Percentiles rank a stretch among this genome's conserved stretches.
Evolutionary conservation across 2,797 vertebrate species (phyloP).

Genomic region (Vipera ursinii): DNA sequence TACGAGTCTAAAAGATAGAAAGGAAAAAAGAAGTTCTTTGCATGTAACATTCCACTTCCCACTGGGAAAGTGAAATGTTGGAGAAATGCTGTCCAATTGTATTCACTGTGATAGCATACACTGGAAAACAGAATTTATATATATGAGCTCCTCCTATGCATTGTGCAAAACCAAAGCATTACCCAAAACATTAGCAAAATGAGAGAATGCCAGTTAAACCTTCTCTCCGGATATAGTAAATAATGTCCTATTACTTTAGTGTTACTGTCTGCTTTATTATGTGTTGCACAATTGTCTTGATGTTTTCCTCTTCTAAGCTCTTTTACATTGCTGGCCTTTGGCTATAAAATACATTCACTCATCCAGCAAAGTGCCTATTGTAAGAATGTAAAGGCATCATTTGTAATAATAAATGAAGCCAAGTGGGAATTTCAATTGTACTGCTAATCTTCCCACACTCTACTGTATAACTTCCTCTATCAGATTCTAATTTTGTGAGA

Average conservation of each 20-base stretch:
- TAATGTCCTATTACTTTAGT: not conserved
- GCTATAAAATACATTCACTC: not conserved
- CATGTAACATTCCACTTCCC: accelerated
- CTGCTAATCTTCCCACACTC: not conserved
- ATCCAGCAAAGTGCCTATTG: not conserved
- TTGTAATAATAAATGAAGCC: not conserved
- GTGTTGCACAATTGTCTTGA: not conserved
- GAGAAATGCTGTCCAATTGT: not conserved
- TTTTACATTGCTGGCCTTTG: not conserved
- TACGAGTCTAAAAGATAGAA: constrained; percentile 79
- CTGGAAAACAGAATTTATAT: not conserved
- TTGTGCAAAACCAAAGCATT: not conserved
- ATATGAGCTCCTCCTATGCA: not conserved
- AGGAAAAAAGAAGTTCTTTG: accelerated
- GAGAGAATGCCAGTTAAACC: not conserved
- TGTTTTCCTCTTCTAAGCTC: not conserved
- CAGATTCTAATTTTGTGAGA: not conserved
- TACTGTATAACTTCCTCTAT: not conserved
- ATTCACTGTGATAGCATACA: not conserved
- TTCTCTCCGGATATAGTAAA: not conserved
- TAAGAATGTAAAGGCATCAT: not conserved
- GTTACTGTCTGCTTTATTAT: not conserved
- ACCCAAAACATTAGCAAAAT: not conserved
- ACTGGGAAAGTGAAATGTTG: not conserved
- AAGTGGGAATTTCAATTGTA: not conserved